Evolutionary conservation across 2,797 vertebrate species (phyloP), one percentile per base, ranked within the genome.

Genomic region (Takifugu rubripes): DNA sequence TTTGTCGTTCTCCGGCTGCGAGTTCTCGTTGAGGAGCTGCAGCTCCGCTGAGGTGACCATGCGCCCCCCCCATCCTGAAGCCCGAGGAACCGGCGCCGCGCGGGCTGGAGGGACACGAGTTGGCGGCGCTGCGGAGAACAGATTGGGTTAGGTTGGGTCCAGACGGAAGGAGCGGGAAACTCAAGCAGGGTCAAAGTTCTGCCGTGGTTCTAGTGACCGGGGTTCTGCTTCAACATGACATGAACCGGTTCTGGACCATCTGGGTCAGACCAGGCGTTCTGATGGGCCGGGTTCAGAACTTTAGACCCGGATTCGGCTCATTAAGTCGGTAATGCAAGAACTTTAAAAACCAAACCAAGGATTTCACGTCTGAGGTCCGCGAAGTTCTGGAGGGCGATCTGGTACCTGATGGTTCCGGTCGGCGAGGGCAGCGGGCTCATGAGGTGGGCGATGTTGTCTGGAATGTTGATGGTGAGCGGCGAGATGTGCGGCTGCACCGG

Each of bases 91-190:
- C 97, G 0, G 94, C 95, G 3, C 96, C 96, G 43, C 95, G 92
- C n/a, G 97, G 96, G 78, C 96, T 98, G 70, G 96, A 98, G 45
- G 97, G 97, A 87, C 95, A 99, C 45, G 96, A 98, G 90, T 98
- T 98, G 73, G 96, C 95, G 87, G 97, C 96, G 61, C 96, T 98
- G 91, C 49, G 21, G 53, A 15, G 16, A n/a, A 15, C 48, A 33
- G 9, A 56, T n/a, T n/a, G n/a, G n/a, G n/a, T n/a, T n/a, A n/a
- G n/a, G n/a, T 21, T n/a, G 17, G 42, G 14, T 40, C 36, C 17
- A 17, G 17, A 17, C 17, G 17, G 17, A 17, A 17, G 17, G 17
- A 17, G 17, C 17, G 17, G 17, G 17, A 1, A 17, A 17, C 17
- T 17, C 17, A 17, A 17, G 17, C 17, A 17, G 17, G 17, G 17